A percentile compares a stretch with the other conserved stretches of the same genome.
phyloP scores from a whole-genome alignment of 23 tunicate species.

The Styela plicata region DNA sequence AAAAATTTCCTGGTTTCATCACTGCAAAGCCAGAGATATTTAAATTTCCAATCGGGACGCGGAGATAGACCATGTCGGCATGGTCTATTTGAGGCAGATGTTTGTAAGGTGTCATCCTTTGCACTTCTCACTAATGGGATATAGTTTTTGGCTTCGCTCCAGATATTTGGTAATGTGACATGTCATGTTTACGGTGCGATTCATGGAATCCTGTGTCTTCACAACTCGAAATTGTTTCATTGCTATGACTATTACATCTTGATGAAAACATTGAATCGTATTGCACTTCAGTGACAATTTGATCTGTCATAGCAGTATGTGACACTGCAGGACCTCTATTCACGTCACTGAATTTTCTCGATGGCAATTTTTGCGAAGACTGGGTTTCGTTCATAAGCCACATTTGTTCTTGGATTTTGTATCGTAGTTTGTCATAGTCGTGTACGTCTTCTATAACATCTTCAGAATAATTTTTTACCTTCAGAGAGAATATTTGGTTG shows the following conservation, averaged over 20 bases:
- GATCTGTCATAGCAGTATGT: neutral
- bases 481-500: neutral
- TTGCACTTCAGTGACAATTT: neutral
- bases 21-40: too few species aligned
- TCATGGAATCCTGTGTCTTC: conserved; percentile 13
- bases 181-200: neutral
- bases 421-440: neutral
- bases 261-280: conserved; percentile 25
- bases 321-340: neutral
- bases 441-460: neutral
- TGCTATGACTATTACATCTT: conserved; percentile 25
- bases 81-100: too few species aligned
- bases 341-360: neutral
- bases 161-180: neutral
- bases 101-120: too few species aligned
- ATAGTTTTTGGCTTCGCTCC: conserved; percentile 1
- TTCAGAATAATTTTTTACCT: neutral
- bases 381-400: neutral
- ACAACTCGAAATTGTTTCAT: conserved; percentile 20
- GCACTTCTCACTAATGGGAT: too few species aligned
- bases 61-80: too few species aligned
- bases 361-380: neutral
- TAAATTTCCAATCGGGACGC: too few species aligned
- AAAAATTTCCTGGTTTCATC: too few species aligned
- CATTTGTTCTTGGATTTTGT: neutral